Conservation (phyloP, 2,797 vertebrate species). For the Nothura maculosa region DNA sequence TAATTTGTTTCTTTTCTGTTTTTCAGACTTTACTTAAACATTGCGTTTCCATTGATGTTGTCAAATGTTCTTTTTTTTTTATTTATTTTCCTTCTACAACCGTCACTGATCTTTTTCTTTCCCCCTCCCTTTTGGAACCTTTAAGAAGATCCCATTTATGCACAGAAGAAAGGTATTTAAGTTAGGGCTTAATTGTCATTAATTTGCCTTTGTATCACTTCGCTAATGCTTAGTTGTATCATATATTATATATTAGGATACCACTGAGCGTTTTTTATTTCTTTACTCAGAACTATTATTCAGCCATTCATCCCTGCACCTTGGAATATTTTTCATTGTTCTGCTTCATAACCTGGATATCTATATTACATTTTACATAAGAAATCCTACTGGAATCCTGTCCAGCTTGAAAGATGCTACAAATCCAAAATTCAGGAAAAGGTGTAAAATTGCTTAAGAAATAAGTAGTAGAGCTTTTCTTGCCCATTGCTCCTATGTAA, state of each 20-base stretch:
- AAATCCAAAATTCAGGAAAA: background rate
- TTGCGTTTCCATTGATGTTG: constrained; percentile 81
- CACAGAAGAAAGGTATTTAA: constrained; percentile 93
- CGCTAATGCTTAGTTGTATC: background rate
- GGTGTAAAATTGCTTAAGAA: background rate
- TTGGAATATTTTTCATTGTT: background rate
- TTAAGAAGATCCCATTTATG: constrained; percentile 95
- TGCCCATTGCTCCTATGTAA: background rate
- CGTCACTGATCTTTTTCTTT: constrained; percentile 86
- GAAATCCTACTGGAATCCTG: background rate
- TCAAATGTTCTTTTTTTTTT: constrained; percentile 71
- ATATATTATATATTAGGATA: background rate
- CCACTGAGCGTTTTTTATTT: background rate
- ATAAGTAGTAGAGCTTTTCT: background rate
- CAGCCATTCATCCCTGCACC: background rate
- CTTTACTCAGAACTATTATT: background rate
- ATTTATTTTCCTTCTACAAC: constrained; percentile 77
- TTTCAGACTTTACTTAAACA: constrained; percentile 88
- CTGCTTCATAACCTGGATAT: background rate
- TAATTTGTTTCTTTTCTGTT: constrained; percentile 88
- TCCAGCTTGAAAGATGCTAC: background rate
- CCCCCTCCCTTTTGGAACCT: constrained; percentile 87
- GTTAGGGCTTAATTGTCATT: constrained; percentile 41
- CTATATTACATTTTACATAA: background rate
- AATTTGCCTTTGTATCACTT: constrained; percentile 24